These are phyloP conservation scores for Acanthosepion esculentum DNA, from an alignment of 2,888 invertebrate genomes.

Conservation along the genomic window DNA sequence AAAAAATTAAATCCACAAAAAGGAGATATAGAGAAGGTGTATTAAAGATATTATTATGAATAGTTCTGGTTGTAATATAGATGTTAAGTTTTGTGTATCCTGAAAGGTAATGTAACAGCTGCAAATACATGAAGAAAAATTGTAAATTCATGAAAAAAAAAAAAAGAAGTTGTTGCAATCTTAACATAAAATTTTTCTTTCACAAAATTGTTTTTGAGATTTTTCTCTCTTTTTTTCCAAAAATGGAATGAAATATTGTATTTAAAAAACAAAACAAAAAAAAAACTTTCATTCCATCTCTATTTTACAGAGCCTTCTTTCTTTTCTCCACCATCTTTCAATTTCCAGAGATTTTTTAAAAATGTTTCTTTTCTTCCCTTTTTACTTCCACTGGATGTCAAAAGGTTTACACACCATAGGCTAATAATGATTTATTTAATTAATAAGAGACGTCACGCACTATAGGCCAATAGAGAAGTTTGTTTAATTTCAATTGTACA, in stretches of 20 bases:
- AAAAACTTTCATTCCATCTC: not conserved
- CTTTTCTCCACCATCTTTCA: not conserved
- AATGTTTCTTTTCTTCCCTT: not conserved
- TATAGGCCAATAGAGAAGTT: not conserved
- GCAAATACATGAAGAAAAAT: not conserved
- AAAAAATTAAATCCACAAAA: too few relatives aligned
- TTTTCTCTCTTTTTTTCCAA: not conserved
- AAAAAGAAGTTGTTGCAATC: not conserved
- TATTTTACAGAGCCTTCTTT: not conserved
- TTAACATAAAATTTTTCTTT: not conserved
- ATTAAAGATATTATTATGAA: not conserved
- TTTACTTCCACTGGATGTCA: not conserved
- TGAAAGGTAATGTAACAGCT: not conserved
- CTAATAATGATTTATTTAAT: constrained; percentile 2
- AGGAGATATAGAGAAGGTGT: not conserved
- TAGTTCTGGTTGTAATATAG: not conserved
- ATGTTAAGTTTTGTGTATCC: not conserved
- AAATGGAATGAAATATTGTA: not conserved
- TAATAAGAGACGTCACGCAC: constrained; percentile 2
- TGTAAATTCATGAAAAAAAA: not conserved
- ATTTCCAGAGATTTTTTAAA: not conserved
- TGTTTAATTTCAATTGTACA: not conserved
- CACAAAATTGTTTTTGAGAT: not conserved
- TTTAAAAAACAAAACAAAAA: not conserved
- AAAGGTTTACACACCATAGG: not conserved